A percentile compares a stretch with the other conserved stretches of the same genome.
Conservation (phyloP, 1,140 invertebrate species). For the Drosophila asahinai region DNA sequence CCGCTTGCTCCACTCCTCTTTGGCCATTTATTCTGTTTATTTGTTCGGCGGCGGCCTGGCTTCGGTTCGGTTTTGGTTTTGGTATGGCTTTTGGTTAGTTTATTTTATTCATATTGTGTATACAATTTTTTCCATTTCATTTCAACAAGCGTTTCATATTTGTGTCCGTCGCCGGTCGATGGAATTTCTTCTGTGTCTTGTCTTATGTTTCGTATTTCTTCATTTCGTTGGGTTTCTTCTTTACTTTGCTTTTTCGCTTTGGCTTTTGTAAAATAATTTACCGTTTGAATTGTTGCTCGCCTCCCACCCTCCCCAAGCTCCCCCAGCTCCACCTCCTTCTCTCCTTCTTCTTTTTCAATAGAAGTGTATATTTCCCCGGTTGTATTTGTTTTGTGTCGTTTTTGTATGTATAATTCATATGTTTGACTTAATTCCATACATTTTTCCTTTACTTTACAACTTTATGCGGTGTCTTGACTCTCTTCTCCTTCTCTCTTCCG, state of each 20-base stretch:
- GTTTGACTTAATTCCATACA: conserved; percentile 77
- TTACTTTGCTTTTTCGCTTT: conserved; percentile 30
- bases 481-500: conserved; percentile 24
- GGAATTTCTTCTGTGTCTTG: conserved; percentile 52
- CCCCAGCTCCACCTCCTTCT: not conserved
- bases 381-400: conserved; percentile 3
- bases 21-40: conserved; percentile 52
- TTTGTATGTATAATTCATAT: conserved; percentile 73
- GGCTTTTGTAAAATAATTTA: conserved; percentile 83
- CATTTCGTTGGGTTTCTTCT: conserved; percentile 47
- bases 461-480: conserved; percentile 32
- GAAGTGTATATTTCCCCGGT: conserved; percentile 29
- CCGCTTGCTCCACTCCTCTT: conserved; percentile 17
- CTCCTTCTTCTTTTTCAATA: conserved; percentile 1
- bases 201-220: conserved; percentile 53
- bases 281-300: conserved; percentile 77
- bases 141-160: conserved; percentile 55
- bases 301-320: conserved; percentile 10
- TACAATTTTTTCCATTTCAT: conserved; percentile 36
- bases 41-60: conserved; percentile 38
- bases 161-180: conserved; percentile 26
- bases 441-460: conserved; percentile 67
- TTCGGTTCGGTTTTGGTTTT: conserved; percentile 16
- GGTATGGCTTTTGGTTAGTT: conserved; percentile 47
- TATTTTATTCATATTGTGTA: conserved; percentile 53